Evolutionary conservation across 2,797 vertebrate genomes (phyloP), one percentile per base, ranked within the genome.

Genomic region (Melanotaenia maccullochi): DNA sequence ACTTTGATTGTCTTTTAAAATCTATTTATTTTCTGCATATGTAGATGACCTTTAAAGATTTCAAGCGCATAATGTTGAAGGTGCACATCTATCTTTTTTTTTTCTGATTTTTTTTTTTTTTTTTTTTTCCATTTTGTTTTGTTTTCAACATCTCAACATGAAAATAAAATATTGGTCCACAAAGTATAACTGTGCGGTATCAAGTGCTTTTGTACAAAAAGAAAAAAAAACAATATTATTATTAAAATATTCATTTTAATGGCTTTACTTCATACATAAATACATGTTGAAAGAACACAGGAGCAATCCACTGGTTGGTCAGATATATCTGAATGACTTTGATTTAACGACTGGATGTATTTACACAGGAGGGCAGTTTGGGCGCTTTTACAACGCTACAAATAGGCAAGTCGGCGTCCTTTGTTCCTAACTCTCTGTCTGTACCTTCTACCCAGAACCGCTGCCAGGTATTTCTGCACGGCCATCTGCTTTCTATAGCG

Each of bases 161-260:
- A 95, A 96, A 95, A 94, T 96, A 95, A 97, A 96, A 93, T 95
- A 95, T 96, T 96, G 96, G 95, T 97, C 96, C 97, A 97, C 96
- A 96, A 96, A 96, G 96, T 96, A 97, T 95, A 97, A 96, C 95
- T 98, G 97, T 98, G 96, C 96, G 93, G 95, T 97, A 96, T 99
- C 96, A 97, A 97, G 97, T 98, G 97, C 96, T 96, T 92, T 95
- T 94, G 94, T 98, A 98, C 96, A 98, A 95, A 98, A 96, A 97
- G 95, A 96, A 97, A 97, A 42, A 97, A 98, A 97, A 98, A 96
- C 96, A 94, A 96, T 98, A 97, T 97, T 98, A 96, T 99, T 98
- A 99, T 96, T 97, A 99, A 99, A 99, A 99, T 99, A 99, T 96
- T 97, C 95, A 99, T 99, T 99, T 95, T 99, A 99, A 99, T 99